Conservation (phyloP, 2,797 vertebrate genomes). For the Gymnocypris eckloni region DNA sequence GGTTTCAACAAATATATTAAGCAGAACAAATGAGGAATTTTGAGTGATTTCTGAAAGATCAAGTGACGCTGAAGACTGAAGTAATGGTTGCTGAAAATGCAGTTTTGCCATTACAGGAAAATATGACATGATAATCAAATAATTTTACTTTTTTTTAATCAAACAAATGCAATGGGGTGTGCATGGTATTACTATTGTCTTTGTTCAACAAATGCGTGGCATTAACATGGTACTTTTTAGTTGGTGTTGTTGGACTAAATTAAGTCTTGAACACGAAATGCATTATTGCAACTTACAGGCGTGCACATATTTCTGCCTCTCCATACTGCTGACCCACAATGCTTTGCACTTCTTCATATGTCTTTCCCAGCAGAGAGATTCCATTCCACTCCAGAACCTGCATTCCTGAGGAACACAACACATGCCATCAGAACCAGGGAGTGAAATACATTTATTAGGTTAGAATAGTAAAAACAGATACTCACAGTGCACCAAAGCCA, state of each 20-base stretch:
- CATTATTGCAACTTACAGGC: conserved; percentile 91
- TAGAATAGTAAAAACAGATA: not conserved
- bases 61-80: no score
- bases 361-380: conserved; percentile 90
- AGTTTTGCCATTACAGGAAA: no score
- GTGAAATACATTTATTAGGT: not conserved
- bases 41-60: no score
- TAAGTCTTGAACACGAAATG: not conserved
- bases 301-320: conserved; percentile 98
- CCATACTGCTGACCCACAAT: conserved; percentile 91
- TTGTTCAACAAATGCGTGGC: not conserved
- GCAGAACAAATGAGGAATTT: no score
- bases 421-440: not conserved
- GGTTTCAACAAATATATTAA: no score
- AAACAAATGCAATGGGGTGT: not conserved
- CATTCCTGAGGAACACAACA: conserved; percentile 84
- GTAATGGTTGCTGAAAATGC: no score
- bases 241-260: not conserved
- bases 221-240: no score
- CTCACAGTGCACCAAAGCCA: not conserved
- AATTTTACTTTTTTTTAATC: not conserved
- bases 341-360: conserved; percentile 96
- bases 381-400: conserved; percentile 99
- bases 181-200: not conserved
- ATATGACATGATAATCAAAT: no score